Evolutionary conservation across 2,113 vertebrate species (phyloP).

Genomic region (Barnardius zonarius): DNA sequence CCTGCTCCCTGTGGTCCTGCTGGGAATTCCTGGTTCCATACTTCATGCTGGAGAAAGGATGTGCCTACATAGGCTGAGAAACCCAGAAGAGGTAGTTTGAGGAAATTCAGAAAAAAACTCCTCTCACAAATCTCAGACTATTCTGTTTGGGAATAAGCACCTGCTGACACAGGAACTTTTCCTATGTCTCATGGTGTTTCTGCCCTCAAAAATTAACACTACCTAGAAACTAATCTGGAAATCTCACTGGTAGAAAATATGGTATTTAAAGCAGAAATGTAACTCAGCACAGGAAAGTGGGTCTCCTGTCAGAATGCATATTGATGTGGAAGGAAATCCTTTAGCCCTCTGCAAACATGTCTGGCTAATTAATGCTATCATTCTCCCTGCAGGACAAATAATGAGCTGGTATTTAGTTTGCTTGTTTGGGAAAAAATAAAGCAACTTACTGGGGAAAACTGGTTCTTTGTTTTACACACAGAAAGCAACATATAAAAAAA

Average conservation of each 20-base stretch:
- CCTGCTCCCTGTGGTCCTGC: background rate
- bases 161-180: background rate
- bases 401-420: background rate
- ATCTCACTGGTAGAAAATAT: background rate
- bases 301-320: background rate
- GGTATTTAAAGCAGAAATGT: background rate
- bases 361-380: constrained; percentile 44
- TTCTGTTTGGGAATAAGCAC: background rate
- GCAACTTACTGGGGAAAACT: background rate
- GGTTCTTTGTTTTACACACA: background rate
- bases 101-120: background rate
- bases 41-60: background rate
- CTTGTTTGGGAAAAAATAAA: constrained; percentile 3
- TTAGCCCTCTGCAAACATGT: constrained; percentile 1
- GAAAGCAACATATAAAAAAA: background rate
- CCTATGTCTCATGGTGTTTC: background rate
- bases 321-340: background rate
- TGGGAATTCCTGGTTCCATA: background rate
- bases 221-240: background rate
- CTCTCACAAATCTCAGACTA: background rate
- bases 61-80: background rate
- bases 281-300: background rate
- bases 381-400: background rate
- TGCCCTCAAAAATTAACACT: background rate
- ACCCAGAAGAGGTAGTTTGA: background rate